phyloP scores from a whole-genome alignment of 2,113 vertebrate species.

The Gopherus flavomarginatus region DNA sequence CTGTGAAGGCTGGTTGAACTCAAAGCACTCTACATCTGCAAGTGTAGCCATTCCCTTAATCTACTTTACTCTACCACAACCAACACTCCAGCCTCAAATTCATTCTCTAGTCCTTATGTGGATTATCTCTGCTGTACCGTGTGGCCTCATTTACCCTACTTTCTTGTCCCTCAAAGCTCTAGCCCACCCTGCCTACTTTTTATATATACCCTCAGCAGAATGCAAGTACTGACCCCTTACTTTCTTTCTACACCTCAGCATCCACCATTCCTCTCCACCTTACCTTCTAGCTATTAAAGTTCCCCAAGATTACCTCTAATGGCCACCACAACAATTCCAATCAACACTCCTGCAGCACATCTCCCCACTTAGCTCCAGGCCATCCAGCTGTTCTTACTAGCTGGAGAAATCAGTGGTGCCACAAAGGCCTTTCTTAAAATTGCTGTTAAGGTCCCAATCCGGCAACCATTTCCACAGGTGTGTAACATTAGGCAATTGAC shows the following conservation, averaged over 20 bases:
- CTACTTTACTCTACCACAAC: neutral
- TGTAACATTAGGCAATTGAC: neutral
- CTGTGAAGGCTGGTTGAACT: too few relatives aligned
- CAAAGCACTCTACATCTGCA: too few relatives aligned
- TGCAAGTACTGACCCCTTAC: neutral
- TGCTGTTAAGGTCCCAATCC: neutral
- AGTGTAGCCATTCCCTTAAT: neutral
- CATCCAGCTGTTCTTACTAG: neutral
- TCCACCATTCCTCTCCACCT: neutral
- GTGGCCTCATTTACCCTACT: neutral
- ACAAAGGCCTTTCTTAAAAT: neutral
- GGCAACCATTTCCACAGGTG: neutral
- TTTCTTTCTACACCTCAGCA: neutral
- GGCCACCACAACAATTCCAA: neutral
- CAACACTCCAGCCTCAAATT: neutral
- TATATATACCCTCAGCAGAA: neutral
- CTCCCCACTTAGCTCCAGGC: neutral
- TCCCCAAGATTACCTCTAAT: neutral
- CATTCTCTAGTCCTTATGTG: neutral
- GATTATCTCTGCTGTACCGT: neutral
- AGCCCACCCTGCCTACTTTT: neutral
- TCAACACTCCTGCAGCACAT: neutral
- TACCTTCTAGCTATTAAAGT: neutral
- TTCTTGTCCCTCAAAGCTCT: neutral
- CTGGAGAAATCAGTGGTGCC: neutral